phyloP scores from a whole-genome alignment of 2,888 invertebrate species.

The Megalurothrips usitatus region DNA sequence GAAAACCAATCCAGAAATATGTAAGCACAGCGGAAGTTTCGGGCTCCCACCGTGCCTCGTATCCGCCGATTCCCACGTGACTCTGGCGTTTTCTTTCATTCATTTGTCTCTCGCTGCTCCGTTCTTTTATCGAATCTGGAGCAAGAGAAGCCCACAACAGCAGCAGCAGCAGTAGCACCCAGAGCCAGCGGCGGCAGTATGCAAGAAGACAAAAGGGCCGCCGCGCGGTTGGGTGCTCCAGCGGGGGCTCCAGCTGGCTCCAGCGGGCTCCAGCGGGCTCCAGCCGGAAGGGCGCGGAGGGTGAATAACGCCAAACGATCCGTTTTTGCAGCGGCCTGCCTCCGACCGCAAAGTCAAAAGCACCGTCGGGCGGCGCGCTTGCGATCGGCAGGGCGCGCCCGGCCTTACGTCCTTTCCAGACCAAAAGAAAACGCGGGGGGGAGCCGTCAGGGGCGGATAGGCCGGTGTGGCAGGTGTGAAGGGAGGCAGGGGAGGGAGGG shows the following conservation, averaged over 20 bases:
- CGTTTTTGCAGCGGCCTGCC: neutral
- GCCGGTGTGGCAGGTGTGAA: neutral
- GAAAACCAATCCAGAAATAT: too few species aligned
- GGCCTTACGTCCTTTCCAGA: too few species aligned
- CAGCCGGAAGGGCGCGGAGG: neutral
- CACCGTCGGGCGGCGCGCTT: neutral
- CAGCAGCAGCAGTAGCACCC: too few species aligned
- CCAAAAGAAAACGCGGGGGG: too few species aligned
- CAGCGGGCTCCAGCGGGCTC: neutral
- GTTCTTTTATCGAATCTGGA: neutral
- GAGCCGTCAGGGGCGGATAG: neutral
- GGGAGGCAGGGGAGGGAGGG: neutral
- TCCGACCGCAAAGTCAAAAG: neutral
- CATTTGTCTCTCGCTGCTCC: conserved; percentile 8
- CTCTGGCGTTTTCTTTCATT: conserved; percentile 19
- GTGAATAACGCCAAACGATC: neutral
- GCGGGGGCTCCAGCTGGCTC: neutral
- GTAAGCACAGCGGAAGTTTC: too few species aligned
- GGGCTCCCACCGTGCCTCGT: neutral
- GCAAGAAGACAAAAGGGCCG: too few species aligned
- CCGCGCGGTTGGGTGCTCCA: too few species aligned
- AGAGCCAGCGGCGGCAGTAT: too few species aligned
- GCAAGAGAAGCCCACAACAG: too few species aligned
- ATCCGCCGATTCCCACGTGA: neutral
- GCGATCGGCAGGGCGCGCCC: neutral